Evolutionary conservation across 1,140 invertebrate species (phyloP).

Genomic region (Belonocnema kinseyi): DNA sequence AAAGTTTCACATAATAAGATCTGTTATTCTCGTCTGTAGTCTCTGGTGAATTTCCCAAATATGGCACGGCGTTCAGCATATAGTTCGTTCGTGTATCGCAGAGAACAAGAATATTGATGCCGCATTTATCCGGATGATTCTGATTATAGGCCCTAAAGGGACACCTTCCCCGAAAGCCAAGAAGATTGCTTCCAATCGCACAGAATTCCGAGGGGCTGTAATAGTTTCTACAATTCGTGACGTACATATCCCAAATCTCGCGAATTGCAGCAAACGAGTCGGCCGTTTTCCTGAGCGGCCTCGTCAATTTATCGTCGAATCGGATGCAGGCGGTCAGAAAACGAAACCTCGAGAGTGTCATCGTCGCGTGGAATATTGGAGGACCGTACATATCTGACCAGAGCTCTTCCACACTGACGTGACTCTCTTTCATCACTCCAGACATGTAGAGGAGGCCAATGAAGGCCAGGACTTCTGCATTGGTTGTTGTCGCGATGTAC

Average conservation of each 20-base stretch:
- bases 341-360: slow-evolving; percentile 60
- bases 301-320: slow-evolving; percentile 60
- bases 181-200: slow-evolving; percentile 11
- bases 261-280: slow-evolving; percentile 62
- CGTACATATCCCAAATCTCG: slow-evolving; percentile 63
- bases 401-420: slow-evolving; percentile 3
- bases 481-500: slow-evolving; percentile 6
- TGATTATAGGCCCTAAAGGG: slow-evolving; percentile 57
- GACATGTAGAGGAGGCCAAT: slow-evolving; percentile 21
- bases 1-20: slow-evolving; percentile 48
- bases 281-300: slow-evolving; percentile 47
- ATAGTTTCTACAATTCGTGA: slow-evolving; percentile 47
- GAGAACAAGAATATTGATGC: slow-evolving; percentile 61
- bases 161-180: slow-evolving; percentile 22
- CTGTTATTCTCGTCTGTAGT: slow-evolving; percentile 53
- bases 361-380: slow-evolving; percentile 51
- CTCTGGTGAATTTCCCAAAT: slow-evolving; percentile 48
- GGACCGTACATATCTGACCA: slow-evolving; percentile 33
- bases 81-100: slow-evolving; percentile 62
- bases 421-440: slow-evolving; percentile 25
- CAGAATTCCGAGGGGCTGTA: slow-evolving; percentile 47
- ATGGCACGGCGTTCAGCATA: slow-evolving; percentile 61
- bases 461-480: slow-evolving; percentile 1
- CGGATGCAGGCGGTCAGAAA: slow-evolving; percentile 64
- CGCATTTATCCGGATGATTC: slow-evolving; percentile 64